These are phyloP conservation scores for Dynastes hyllus DNA, from an alignment of 2,888 invertebrate species.

Conservation along the genomic window DNA sequence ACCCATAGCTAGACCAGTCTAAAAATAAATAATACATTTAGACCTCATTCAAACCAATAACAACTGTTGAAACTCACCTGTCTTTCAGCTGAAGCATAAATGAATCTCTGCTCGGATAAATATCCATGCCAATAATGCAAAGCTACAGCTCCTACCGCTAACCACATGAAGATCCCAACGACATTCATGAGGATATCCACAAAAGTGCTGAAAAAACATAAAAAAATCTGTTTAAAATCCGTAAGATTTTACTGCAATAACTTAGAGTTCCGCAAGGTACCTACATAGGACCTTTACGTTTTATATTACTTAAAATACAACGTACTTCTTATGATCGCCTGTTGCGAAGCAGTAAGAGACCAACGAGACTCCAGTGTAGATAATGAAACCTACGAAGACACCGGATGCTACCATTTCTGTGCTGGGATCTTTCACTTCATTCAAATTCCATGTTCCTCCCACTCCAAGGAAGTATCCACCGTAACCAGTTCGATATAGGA, in stretches of 20 bases:
- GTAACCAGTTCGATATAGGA: slow-evolving; percentile 88
- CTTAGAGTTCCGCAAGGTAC: too few relatives aligned
- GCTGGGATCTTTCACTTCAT: slow-evolving; percentile 90
- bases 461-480: slow-evolving; percentile 89
- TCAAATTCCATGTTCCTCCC: slow-evolving; percentile 92
- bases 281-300: background rate
- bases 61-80: slow-evolving; percentile 69
- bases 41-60: background rate
- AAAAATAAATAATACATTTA: slow-evolving; percentile 56
- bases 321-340: slow-evolving; percentile 49
- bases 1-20: slow-evolving; percentile 86
- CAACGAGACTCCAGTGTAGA: slow-evolving; percentile 86
- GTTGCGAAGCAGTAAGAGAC: slow-evolving; percentile 80
- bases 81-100: slow-evolving; percentile 83
- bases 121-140: slow-evolving; percentile 94
- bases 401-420: slow-evolving; percentile 92
- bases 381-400: slow-evolving; percentile 90
- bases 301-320: background rate
- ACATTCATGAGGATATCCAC: slow-evolving; percentile 92
- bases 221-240: background rate
- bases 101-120: slow-evolving; percentile 85
- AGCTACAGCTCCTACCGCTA: slow-evolving; percentile 89
- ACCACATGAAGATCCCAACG: slow-evolving; percentile 87
- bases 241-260: too few relatives aligned
- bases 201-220: slow-evolving; percentile 75